These are phyloP conservation scores for Luffia ferchaultella DNA, from an alignment of 2,888 invertebrate species.

Conservation along the genomic window DNA sequence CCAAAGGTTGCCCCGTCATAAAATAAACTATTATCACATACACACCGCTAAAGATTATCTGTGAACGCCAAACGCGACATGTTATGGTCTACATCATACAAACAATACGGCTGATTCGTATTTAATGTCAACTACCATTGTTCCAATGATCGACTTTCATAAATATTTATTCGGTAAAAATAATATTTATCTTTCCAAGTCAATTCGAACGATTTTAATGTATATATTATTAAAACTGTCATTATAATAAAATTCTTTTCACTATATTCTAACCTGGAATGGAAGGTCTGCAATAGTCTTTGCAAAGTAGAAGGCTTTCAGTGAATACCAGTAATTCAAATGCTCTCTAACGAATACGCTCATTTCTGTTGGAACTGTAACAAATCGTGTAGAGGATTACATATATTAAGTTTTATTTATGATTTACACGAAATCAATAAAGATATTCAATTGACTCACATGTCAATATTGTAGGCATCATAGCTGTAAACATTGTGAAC, in stretches of 20 bases:
- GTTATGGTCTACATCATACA: too few relatives aligned
- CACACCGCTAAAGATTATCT: constrained; percentile 87
- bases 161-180: too few relatives aligned
- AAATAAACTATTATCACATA: constrained; percentile 93
- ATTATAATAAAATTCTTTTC: too few relatives aligned
- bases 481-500: constrained; percentile 97
- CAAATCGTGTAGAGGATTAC: too few relatives aligned
- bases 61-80: constrained; percentile 42
- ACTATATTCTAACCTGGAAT: constrained; percentile 92
- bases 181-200: too few relatives aligned
- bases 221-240: too few relatives aligned
- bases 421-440: constrained; percentile 7
- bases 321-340: constrained; percentile 96
- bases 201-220: too few relatives aligned
- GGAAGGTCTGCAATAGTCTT: constrained; percentile 96
- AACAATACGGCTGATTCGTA: too few relatives aligned
- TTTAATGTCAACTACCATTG: too few relatives aligned
- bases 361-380: constrained; percentile 94
- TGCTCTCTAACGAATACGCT: constrained; percentile 94
- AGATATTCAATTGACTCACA: constrained; percentile 75
- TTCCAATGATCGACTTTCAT: too few relatives aligned
- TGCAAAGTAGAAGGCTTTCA: constrained; percentile 96
- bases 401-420: too few relatives aligned
- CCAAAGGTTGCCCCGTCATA: constrained; percentile 95
- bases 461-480: constrained; percentile 98